Percentiles rank a stretch among this genome's conserved stretches.
Conservation (phyloP, 2,888 invertebrate species). For the Pyralis farinalis region DNA sequence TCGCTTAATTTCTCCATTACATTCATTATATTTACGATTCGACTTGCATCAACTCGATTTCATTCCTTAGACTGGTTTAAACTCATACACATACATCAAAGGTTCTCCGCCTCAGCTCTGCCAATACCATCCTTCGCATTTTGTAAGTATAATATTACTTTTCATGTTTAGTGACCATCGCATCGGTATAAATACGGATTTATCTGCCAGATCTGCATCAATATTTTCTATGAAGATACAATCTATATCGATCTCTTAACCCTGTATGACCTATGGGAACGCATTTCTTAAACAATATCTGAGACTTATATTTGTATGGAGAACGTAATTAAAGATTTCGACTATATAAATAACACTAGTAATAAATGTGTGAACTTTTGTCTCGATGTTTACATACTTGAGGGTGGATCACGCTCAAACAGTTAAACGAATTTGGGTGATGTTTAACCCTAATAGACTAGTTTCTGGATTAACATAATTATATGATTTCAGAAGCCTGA, state of each 20-base stretch:
- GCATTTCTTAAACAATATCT: constrained; percentile 10
- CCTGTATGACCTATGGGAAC: constrained; percentile 58
- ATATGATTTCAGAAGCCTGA: too few species aligned
- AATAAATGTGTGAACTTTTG: too few species aligned
- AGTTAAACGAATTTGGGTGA: too few species aligned
- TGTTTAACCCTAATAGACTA: too few species aligned
- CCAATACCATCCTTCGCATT: constrained; percentile 2
- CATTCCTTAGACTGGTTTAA: constrained; percentile 9
- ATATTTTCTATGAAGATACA: constrained; percentile 65
- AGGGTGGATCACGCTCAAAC: too few species aligned
- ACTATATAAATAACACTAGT: not conserved
- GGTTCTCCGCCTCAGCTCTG: not conserved
- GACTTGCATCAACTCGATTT: constrained; percentile 8
- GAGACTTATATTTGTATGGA: constrained; percentile 6
- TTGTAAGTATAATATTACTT: constrained; percentile 3
- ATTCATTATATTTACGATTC: constrained; percentile 4
- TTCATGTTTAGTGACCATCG: constrained; percentile 3
- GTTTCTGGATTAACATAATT: too few species aligned
- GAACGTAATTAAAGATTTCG: not conserved
- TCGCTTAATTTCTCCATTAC: constrained; percentile 12
- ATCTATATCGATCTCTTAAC: constrained; percentile 44
- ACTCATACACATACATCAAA: constrained; percentile 6
- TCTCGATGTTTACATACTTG: too few species aligned
- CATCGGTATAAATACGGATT: constrained; percentile 6
- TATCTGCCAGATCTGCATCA: constrained; percentile 23